Evolutionary conservation across 2,113 vertebrate species (phyloP).

Genomic region (Colius striatus): DNA sequence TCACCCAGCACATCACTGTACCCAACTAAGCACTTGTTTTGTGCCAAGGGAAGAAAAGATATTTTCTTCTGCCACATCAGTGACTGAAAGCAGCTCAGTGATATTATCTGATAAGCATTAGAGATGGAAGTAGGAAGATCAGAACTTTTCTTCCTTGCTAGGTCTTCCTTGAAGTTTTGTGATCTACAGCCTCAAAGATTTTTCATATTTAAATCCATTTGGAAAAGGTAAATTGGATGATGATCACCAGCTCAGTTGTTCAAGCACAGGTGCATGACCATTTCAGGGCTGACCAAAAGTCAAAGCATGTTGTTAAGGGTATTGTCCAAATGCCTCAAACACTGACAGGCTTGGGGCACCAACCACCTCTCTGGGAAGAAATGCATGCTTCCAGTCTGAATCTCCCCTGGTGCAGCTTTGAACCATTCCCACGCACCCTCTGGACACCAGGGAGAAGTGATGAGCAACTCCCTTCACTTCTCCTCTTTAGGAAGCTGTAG

Average conservation of each 20-base stretch:
- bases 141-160: background rate
- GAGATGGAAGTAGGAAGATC: background rate
- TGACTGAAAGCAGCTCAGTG: background rate
- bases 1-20: background rate
- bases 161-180: background rate
- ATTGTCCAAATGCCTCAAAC: background rate
- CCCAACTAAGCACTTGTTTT: background rate
- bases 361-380: background rate
- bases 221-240: background rate
- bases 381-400: background rate
- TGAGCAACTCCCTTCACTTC: background rate
- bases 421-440: background rate
- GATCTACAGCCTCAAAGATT: background rate
- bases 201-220: background rate
- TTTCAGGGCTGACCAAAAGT: background rate
- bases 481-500: background rate
- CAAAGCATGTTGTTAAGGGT: background rate
- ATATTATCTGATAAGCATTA: background rate
- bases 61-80: background rate
- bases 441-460: background rate
- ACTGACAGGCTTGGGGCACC: background rate
- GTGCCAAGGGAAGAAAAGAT: background rate
- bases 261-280: background rate
- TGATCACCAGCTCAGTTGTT: background rate
- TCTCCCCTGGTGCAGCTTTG: background rate